These are phyloP conservation scores for Drosophila pruinosa DNA, from an alignment of 1,140 invertebrate genomes.

Conservation along the genomic window DNA sequence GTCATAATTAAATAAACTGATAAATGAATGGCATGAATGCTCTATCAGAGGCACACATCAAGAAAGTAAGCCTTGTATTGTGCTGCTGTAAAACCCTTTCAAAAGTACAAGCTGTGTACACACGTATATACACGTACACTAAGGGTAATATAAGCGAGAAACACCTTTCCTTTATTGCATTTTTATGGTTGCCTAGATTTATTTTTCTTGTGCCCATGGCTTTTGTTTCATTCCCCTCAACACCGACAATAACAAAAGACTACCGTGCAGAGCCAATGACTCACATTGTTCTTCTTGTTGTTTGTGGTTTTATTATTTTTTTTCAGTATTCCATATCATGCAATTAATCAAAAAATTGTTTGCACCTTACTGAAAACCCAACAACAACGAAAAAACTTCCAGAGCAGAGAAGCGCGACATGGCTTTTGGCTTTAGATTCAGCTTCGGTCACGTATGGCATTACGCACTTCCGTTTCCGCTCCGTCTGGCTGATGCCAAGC, in stretches of 20 bases:
- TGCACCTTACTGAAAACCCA: conserved; percentile 55
- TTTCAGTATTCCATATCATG: conserved; percentile 42
- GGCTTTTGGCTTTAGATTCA: neutral
- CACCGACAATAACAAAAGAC: conserved; percentile 47
- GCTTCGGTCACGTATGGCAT: conserved; percentile 64
- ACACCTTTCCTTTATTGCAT: conserved; percentile 68
- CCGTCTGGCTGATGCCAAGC: conserved; percentile 1
- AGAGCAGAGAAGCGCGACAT: conserved; percentile 15
- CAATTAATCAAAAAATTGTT: conserved; percentile 76
- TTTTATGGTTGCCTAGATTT: conserved; percentile 74
- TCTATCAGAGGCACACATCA: conserved; percentile 1
- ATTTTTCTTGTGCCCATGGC: conserved; percentile 55
- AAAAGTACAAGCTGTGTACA: neutral
- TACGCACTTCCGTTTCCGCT: conserved; percentile 76
- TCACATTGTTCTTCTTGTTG: conserved; percentile 18
- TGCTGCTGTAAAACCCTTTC: neutral
- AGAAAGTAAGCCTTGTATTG: conserved; percentile 12
- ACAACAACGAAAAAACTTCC: conserved; percentile 20
- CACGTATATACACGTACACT: neutral
- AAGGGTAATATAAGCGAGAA: conserved; percentile 22
- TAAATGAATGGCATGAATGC: neutral
- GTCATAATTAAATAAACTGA: conserved; percentile 1
- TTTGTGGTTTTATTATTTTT: conserved; percentile 6
- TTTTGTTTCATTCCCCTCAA: conserved; percentile 59
- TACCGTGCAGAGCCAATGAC: conserved; percentile 10